phyloP scores from a whole-genome alignment of 2,888 invertebrate genomes.

The Netelia fuscicornis region DNA sequence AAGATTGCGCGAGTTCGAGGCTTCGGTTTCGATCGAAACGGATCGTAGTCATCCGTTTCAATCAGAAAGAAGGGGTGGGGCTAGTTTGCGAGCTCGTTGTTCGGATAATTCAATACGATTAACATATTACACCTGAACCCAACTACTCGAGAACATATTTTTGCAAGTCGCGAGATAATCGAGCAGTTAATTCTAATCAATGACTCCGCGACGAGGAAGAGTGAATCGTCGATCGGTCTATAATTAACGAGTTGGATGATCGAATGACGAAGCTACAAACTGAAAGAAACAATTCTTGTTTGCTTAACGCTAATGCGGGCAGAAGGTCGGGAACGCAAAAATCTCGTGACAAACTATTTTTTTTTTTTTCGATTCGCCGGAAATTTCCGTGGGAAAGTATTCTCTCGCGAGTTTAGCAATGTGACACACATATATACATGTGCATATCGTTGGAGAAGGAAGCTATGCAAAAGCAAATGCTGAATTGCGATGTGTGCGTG shows the following conservation, averaged over 20 bases:
- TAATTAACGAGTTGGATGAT: constrained; percentile 41
- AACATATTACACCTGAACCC: constrained; percentile 24
- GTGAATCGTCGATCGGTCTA: constrained; percentile 36
- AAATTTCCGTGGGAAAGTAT: constrained; percentile 80
- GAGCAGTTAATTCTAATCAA: constrained; percentile 58
- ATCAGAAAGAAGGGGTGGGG: constrained; percentile 70
- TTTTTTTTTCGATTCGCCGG: constrained; percentile 68
- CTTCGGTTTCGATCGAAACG: constrained; percentile 73
- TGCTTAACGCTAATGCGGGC: neutral
- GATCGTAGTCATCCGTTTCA: constrained; percentile 80
- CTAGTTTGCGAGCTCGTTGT: constrained; percentile 17
- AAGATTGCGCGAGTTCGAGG: constrained; percentile 50
- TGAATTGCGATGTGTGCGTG: constrained; percentile 66
- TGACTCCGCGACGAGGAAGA: constrained; percentile 16
- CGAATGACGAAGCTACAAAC: constrained; percentile 20
- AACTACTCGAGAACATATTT: constrained; percentile 2
- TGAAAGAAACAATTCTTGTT: neutral
- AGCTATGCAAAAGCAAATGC: constrained; percentile 69
- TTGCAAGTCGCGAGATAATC: constrained; percentile 39
- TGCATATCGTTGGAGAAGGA: constrained; percentile 12
- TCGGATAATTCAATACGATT: constrained; percentile 47
- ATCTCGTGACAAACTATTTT: constrained; percentile 14
- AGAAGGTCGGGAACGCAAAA: neutral
- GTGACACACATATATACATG: neutral
- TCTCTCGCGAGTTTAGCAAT: constrained; percentile 47